These are phyloP conservation scores for Trichogramma evanescens DNA, from an alignment of 2,888 invertebrate genomes.

Conservation along the genomic window DNA sequence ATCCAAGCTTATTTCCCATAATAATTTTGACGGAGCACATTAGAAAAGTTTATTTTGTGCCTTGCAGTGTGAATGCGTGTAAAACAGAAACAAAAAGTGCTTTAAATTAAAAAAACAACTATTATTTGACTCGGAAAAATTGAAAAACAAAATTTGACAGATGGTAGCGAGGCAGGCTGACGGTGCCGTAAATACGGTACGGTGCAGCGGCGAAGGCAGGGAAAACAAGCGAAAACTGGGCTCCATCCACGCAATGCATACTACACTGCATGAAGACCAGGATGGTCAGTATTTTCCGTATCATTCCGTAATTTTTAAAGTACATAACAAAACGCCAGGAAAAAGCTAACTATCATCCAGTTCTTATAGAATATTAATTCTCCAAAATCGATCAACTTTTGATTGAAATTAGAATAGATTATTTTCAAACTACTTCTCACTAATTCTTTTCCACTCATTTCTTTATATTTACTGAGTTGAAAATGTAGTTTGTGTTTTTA, in stretches of 20 bases:
- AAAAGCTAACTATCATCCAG: conserved; percentile 24
- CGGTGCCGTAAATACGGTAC: conserved; percentile 46
- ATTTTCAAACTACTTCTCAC: too few species aligned
- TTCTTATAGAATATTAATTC: not conserved
- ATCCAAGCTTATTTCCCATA: too few species aligned
- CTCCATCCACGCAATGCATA: conserved; percentile 48
- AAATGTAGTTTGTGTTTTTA: too few species aligned
- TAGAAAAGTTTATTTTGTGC: too few species aligned
- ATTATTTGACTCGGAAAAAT: not conserved
- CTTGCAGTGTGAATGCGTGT: not conserved
- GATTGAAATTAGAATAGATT: too few species aligned
- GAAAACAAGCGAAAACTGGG: conserved; percentile 48
- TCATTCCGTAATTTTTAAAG: conserved; percentile 30
- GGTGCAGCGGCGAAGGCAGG: conserved; percentile 43
- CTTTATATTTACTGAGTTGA: too few species aligned
- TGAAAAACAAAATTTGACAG: conserved; percentile 38
- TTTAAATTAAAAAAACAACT: conserved; percentile 18
- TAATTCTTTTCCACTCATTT: too few species aligned
- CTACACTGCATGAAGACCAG: conserved; percentile 48
- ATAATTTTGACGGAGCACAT: too few species aligned
- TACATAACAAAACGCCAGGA: not conserved
- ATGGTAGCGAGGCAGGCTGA: conserved; percentile 47
- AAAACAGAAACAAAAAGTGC: conserved; percentile 8
- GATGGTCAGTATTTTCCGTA: conserved; percentile 46
- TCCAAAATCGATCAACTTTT: too few species aligned